A percentile compares a stretch with the other conserved stretches of the same genome.
phyloP scores from a whole-genome alignment of 1,140 invertebrate genomes.

The Sycophaga agraensis region DNA sequence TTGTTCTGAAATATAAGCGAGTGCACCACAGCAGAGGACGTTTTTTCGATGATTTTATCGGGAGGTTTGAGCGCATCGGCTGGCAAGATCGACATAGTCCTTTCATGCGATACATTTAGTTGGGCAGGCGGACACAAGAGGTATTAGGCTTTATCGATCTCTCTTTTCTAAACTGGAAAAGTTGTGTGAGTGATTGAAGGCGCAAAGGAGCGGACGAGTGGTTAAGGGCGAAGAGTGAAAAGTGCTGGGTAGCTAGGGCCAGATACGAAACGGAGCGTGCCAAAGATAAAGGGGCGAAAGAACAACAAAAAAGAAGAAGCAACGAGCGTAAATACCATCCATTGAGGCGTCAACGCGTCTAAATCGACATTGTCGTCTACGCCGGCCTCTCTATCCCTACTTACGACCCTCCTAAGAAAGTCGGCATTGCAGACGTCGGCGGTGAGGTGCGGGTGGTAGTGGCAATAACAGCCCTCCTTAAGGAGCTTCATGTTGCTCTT shows the following conservation, averaged over 20 bases:
- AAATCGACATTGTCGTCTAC: conserved; percentile 26
- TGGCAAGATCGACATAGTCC: too few relatives aligned
- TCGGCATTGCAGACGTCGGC: conserved; percentile 56
- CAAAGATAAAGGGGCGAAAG: not conserved
- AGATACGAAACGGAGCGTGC: not conserved
- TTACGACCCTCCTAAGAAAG: conserved; percentile 55
- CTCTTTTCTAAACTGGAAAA: too few relatives aligned
- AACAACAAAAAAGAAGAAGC: not conserved
- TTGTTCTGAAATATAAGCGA: too few relatives aligned
- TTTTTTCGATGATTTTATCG: too few relatives aligned
- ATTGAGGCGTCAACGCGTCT: conserved; percentile 22
- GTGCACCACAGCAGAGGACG: too few relatives aligned
- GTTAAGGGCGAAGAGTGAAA: too few relatives aligned
- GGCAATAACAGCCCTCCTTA: conserved; percentile 56
- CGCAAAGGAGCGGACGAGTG: too few relatives aligned
- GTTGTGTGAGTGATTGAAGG: too few relatives aligned
- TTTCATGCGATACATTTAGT: too few relatives aligned
- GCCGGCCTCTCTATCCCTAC: conserved; percentile 29
- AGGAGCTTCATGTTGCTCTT: conserved; percentile 54
- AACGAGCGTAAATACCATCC: conserved; percentile 21
- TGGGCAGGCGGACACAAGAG: too few relatives aligned
- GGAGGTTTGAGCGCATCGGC: too few relatives aligned
- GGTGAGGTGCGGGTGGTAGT: conserved; percentile 54
- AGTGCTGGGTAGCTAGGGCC: not conserved
- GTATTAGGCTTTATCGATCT: too few relatives aligned